phyloP scores from a whole-genome alignment of 2,113 vertebrate species.

The Leptobrachium leishanense region DNA sequence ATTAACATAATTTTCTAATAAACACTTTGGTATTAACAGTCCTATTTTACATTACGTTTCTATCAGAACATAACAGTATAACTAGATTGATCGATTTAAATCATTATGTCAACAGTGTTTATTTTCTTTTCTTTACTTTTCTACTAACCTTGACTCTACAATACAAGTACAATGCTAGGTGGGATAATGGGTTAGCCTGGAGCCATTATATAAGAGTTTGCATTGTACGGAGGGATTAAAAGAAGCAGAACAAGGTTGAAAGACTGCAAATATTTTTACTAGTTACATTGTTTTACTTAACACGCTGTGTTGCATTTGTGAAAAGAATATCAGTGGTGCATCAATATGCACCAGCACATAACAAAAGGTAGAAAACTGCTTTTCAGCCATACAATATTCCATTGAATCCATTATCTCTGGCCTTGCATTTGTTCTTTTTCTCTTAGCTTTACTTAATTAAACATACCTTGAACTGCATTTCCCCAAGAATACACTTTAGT shows the following conservation, averaged over 20 bases:
- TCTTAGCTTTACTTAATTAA: constrained; percentile 38
- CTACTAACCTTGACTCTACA: constrained; percentile 21
- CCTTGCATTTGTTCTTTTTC: constrained; percentile 43
- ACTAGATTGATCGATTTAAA: too few relatives aligned
- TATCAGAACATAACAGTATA: too few relatives aligned
- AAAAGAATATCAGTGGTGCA: constrained; percentile 5
- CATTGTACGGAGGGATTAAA: not conserved
- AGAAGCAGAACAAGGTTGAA: constrained; percentile 26
- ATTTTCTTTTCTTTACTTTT: too few relatives aligned
- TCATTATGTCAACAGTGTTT: too few relatives aligned
- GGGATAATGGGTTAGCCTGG: constrained; percentile 12
- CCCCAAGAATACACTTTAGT: constrained; percentile 55
- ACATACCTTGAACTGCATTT: constrained; percentile 59
- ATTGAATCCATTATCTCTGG: constrained; percentile 35
- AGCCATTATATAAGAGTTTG: constrained; percentile 9
- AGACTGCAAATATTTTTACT: constrained; percentile 37
- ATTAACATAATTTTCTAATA: too few relatives aligned
- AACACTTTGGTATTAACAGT: too few relatives aligned
- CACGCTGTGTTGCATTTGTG: not conserved
- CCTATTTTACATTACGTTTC: too few relatives aligned
- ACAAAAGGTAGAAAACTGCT: constrained; percentile 14
- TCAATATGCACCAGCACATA: not conserved
- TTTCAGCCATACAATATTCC: constrained; percentile 30
- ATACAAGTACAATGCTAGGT: not conserved
- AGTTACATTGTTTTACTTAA: constrained; percentile 39